Evolutionary conservation across 2,113 vertebrate genomes (phyloP), one percentile per base, ranked within the genome.

Genomic region (Synchiropus splendidus): DNA sequence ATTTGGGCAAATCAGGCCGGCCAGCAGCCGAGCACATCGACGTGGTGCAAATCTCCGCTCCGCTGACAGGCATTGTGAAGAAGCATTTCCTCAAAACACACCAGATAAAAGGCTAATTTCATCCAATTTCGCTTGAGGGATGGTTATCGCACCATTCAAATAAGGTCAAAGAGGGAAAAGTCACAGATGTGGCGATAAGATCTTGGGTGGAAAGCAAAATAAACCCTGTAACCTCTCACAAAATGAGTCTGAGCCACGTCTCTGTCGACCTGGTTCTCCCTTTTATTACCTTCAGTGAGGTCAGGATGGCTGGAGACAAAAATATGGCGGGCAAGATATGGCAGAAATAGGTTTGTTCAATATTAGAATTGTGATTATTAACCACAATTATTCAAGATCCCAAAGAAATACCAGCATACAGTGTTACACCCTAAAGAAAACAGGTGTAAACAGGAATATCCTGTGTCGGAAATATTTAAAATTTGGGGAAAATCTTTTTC

Each of bases 71-170:
- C 70, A 33, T 18, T 42, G 67, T 54, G 74, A 83, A 74, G 69
- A 72, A 74, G 69, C 57, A 61, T 55, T 69, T 49, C 63, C 63
- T 71, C 74, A 67, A 79, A 75, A 74, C 49, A 66, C 54, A 66
- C 14, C 61, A 71, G 77, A 86, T 82, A 84, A 83, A 82, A 68
- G 64, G 54, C 72, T 77, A 67, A 83, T 85, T 81, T 80, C 56
- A 70, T 74, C 51, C 69, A 64, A 69, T 75, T 74, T 69, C 46
- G 64, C 72, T 58, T 18, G 54, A 47, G 71, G 74, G 75, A 80
- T 59, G 57, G 64, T 79, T 77, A 83, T 83, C 75, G 81, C 18
- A 21, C 46, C 56, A 78, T 77, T 80, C 62, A 81, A 84, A 83
- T 72, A 78, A 77, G 72, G 73, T 79, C 68, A 73, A 73, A 70